phyloP scores from a whole-genome alignment of 2,797 vertebrate species.

The Strix occidentalis region DNA sequence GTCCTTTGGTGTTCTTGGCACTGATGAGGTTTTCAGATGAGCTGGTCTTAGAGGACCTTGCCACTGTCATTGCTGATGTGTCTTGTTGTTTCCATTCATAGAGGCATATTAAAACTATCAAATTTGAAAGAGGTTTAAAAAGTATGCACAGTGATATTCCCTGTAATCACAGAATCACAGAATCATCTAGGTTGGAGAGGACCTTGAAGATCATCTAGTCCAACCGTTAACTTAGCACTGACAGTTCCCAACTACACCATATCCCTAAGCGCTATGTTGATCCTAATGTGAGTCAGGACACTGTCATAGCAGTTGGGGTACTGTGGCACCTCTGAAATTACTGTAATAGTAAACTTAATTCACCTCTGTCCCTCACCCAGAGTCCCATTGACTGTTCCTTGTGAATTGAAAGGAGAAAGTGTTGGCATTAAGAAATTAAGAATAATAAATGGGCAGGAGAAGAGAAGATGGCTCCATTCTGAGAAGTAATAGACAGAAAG shows the following conservation, averaged over 20 bases:
- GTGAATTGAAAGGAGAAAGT: neutral
- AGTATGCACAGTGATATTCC: neutral
- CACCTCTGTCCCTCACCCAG: neutral
- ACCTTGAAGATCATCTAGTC: no score
- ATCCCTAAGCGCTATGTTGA: no score
- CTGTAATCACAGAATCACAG: no score
- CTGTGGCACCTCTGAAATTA: neutral
- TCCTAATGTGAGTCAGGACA: neutral
- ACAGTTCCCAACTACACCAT: no score
- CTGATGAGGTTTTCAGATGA: neutral
- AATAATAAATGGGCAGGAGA: neutral
- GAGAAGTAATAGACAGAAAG: neutral
- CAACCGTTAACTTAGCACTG: no score
- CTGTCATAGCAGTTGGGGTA: neutral
- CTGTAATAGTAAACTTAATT: neutral
- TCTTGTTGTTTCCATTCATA: neutral
- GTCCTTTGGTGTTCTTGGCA: neutral
- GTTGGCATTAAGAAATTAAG: neutral
- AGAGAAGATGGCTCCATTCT: neutral
- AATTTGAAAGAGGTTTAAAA: neutral
- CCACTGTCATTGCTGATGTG: neutral
- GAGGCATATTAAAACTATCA: neutral
- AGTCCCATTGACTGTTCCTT: neutral
- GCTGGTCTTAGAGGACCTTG: neutral
- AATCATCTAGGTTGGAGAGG: no score